Conservation (phyloP, 2,797 vertebrate species). For the Melanotaenia maccullochi region DNA sequence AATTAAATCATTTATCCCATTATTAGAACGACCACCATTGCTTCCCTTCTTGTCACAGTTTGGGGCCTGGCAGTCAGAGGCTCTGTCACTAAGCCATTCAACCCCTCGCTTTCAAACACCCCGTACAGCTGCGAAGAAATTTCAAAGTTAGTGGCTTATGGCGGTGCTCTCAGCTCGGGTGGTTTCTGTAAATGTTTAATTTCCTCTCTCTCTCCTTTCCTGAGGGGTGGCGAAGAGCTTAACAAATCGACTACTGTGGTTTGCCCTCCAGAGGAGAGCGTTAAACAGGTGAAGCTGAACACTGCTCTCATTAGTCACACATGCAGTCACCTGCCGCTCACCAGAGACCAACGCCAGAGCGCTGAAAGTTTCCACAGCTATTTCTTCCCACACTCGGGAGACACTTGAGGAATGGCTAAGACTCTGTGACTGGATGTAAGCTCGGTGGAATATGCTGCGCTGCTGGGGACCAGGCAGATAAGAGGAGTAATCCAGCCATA, state of each 20-base stretch:
- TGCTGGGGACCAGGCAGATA: conserved; percentile 48
- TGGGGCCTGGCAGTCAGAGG: conserved; percentile 9
- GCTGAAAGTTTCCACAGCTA: conserved; percentile 55
- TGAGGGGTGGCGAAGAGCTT: conserved; percentile 56
- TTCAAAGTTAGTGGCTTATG: conserved; percentile 70
- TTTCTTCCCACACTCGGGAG: conserved; percentile 51
- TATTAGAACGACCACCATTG: conserved; percentile 9
- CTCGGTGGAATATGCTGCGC: conserved; percentile 61
- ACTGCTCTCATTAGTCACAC: conserved; percentile 78
- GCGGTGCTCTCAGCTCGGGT: conserved; percentile 63
- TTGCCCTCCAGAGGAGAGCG: conserved; percentile 66
- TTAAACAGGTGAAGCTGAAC: conserved; percentile 76
- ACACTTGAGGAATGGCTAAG: conserved; percentile 59
- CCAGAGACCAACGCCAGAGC: conserved; percentile 59
- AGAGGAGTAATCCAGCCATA: conserved; percentile 52
- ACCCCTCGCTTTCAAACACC: conserved; percentile 38
- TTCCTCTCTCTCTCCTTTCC: conserved; percentile 55
- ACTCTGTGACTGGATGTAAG: conserved; percentile 63
- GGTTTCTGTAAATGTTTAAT: conserved; percentile 81
- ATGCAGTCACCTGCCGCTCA: conserved; percentile 73
- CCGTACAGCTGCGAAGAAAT: conserved; percentile 48
- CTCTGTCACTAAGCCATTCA: conserved; percentile 39
- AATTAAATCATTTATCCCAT: conserved; percentile 10
- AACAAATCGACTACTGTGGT: conserved; percentile 66
- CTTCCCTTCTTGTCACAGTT: conserved; percentile 10